Percentiles rank a stretch among this genome's conserved stretches.
phyloP scores from a whole-genome alignment of 2,797 vertebrate species.

The Todus mexicanus region DNA sequence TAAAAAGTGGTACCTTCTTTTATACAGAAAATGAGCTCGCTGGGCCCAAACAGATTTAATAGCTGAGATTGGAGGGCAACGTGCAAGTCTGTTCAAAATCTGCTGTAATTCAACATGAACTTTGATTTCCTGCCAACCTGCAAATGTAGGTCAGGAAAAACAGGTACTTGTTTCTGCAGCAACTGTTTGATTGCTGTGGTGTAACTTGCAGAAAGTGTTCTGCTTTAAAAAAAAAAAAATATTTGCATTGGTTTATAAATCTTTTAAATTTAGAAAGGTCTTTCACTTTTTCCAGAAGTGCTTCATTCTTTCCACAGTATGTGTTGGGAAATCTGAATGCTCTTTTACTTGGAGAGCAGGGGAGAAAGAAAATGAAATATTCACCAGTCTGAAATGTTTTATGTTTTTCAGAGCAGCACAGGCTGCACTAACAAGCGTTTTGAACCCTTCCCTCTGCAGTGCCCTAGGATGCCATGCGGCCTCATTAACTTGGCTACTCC shows the following conservation, averaged over 20 bases:
- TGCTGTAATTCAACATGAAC: conserved; percentile 8
- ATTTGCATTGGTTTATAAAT: background rate
- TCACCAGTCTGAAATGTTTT: background rate
- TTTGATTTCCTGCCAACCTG: conserved; percentile 54
- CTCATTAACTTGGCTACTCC: background rate
- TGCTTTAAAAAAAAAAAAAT: background rate
- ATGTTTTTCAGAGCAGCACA: background rate
- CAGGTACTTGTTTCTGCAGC: conserved; percentile 37
- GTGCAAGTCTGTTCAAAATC: conserved; percentile 46
- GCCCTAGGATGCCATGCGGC: background rate
- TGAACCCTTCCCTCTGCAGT: background rate
- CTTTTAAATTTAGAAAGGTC: background rate
- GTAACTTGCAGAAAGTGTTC: background rate
- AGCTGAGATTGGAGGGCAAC: background rate
- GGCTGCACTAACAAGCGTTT: background rate
- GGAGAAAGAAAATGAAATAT: background rate
- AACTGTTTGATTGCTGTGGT: background rate
- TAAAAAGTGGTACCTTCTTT: background rate
- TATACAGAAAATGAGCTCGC: background rate
- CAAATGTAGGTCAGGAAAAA: conserved; percentile 51
- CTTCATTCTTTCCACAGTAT: background rate
- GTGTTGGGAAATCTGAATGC: background rate
- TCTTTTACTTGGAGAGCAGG: background rate
- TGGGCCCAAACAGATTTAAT: background rate
- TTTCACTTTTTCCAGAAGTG: background rate